These are phyloP conservation scores for Gryllus longicercus DNA, from an alignment of 2,888 invertebrate species.

Conservation along the genomic window DNA sequence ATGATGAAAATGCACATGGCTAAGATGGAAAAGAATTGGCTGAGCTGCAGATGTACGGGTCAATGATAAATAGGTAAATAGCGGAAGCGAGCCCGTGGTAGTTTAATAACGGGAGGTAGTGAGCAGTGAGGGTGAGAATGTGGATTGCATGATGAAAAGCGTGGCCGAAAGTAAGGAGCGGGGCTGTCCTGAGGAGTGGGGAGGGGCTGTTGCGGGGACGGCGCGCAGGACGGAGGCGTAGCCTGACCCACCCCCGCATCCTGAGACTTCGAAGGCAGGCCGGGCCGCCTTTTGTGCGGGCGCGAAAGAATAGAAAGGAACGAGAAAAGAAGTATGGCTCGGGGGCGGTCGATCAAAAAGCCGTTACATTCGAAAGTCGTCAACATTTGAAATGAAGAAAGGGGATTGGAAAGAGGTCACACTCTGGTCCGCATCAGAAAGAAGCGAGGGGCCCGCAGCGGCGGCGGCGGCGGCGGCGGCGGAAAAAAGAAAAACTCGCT, in stretches of 20 bases:
- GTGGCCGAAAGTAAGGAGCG: neutral
- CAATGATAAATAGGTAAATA: too few species aligned
- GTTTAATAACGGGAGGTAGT: too few species aligned
- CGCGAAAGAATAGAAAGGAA: conserved; percentile 24
- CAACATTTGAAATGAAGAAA: conserved; percentile 33
- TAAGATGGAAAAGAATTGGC: too few species aligned
- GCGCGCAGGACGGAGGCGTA: neutral
- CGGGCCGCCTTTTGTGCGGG: neutral
- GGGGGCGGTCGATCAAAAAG: conserved; percentile 32
- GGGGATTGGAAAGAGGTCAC: conserved; percentile 31
- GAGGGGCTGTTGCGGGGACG: too few species aligned
- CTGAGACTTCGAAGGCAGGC: neutral
- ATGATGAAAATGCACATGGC: too few species aligned
- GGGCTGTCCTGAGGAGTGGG: neutral
- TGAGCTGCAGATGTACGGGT: too few species aligned
- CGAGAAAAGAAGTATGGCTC: conserved; percentile 23
- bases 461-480: too few species aligned
- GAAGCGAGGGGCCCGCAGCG: neutral
- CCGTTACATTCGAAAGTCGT: conserved; percentile 34
- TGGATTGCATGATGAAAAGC: neutral
- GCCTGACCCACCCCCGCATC: conserved; percentile 8
- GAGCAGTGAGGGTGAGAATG: too few species aligned
- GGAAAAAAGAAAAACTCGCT: conserved; percentile 21
- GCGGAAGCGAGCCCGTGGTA: too few species aligned
- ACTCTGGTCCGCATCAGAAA: neutral